phyloP scores from a whole-genome alignment of 2,113 vertebrate species.

The Lepus europaeus region DNA sequence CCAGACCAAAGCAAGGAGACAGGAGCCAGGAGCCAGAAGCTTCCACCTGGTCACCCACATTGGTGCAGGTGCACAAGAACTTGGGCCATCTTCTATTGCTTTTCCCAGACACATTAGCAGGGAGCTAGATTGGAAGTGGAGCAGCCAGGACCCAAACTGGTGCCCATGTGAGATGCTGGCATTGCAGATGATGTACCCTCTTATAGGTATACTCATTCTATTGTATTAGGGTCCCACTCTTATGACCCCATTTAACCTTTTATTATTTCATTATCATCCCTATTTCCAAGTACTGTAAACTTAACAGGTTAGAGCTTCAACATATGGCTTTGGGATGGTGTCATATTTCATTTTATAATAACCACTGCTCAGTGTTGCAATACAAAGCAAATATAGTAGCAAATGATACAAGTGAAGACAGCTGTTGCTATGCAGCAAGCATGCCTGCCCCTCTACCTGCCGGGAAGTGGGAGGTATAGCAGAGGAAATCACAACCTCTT shows the following conservation, averaged over 20 bases:
- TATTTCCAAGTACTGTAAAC: background rate
- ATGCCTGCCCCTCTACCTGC: background rate
- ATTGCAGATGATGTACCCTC: no score
- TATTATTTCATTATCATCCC: background rate
- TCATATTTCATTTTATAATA: background rate
- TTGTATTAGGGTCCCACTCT: background rate
- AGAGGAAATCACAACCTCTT: background rate
- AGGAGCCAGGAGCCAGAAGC: no score
- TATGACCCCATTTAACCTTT: background rate
- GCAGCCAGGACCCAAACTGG: no score
- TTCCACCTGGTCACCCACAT: no score
- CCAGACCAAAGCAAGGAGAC: no score
- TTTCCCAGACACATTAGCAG: no score
- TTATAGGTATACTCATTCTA: background rate
- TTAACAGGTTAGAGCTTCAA: background rate
- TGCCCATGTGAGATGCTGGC: no score
- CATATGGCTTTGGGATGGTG: background rate
- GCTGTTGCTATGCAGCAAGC: accelerated
- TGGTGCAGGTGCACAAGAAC: no score
- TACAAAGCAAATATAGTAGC: background rate
- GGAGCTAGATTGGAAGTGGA: no score
- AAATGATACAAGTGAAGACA: background rate
- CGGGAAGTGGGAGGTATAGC: accelerated
- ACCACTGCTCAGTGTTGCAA: background rate
- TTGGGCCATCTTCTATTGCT: no score